Base-by-base conservation (phyloP, 2,797 vertebrate genomes). In the Threskiornis aethiopicus region DNA sequence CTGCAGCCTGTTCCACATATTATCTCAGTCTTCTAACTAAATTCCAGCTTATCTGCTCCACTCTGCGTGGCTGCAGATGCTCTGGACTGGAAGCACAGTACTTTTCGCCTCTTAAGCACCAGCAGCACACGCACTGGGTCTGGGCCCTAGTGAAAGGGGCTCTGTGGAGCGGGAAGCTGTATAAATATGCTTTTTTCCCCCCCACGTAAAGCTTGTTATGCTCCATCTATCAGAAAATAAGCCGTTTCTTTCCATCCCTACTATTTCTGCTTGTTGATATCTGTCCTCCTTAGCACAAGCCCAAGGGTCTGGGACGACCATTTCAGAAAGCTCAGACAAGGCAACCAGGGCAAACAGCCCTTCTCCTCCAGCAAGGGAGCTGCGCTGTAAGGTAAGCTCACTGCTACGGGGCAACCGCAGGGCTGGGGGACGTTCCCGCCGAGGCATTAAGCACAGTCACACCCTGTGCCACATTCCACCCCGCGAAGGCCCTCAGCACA, bases 391-490 rank as follows among this genome's bases (percentile, higher is more conserved):
- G 26, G 59, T 24, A 24, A 35, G 11, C 25, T 42, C 35, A 8
- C 31, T 70, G 31, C 73, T 58, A 11, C 2, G 5, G 44, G 17
- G 31, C 31, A 69, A 14, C 18, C 5, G 3, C 29, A 25, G 0
- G 1, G 14, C 42, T 6, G n/a, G 42, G 35, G 44, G 67, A 47
- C 1, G 0, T 31, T 37, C n/a, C 29, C 2, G 2, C 33, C 3
- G 16, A 35, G 37, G 16, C 42, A 35, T 7, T 21, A 25, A 37
- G 42, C 59, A 16, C 1, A 17, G 35, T 61, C n/a, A 16, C 25
- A 51, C 10, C 2, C 33, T 7, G 11, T 59, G 46, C 52, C 5
- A 0, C 28, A 35, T 42, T 65, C 65, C 28, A 28, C 33, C 41
- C 19, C 0, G 0, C 1, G 33, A 66, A 77, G 16, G 28, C 25